Evolutionary conservation across 53 echinoderm and acorn worm species (phyloP).

Genomic region (Holothuria scabra): DNA sequence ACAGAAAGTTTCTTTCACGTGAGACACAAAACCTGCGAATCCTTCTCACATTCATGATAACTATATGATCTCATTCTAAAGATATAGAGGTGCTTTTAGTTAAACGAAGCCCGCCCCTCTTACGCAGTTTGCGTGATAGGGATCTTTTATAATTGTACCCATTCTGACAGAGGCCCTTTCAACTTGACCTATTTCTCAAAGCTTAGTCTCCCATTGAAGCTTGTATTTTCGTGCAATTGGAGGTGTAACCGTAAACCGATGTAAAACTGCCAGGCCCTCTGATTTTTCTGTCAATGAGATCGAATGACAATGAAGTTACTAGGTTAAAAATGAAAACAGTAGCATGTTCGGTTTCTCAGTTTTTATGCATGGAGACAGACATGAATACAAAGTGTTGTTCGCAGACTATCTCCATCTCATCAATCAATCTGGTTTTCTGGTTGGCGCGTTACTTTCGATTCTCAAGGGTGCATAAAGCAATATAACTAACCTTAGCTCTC

Average conservation of each 20-base stretch:
- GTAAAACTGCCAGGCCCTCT: slow-evolving; percentile 22
- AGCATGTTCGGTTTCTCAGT: slow-evolving; percentile 9
- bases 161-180: slow-evolving; percentile 37
- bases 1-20: no score
- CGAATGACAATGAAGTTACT: slow-evolving; percentile 29
- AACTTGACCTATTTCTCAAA: slow-evolving; percentile 39
- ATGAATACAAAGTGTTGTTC: not conserved
- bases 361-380: slow-evolving; percentile 32
- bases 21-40: no score
- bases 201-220: slow-evolving; percentile 23
- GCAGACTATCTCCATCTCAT: slow-evolving; percentile 13
- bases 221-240: slow-evolving; percentile 22
- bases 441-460: slow-evolving; percentile 38
- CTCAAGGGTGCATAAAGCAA: slow-evolving; percentile 42
- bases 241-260: slow-evolving; percentile 31
- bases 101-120: not conserved
- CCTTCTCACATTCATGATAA: no score
- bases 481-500: no score
- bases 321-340: slow-evolving; percentile 41
- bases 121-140: slow-evolving; percentile 21
- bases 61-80: no score
- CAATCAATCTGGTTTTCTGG: slow-evolving; percentile 36
- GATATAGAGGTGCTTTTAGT: no score
- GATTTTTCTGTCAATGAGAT: slow-evolving; percentile 35
- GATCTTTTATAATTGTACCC: slow-evolving; percentile 14